A percentile compares a stretch with the other conserved stretches of the same genome.
These are phyloP conservation scores for Pterocles burchelli DNA, from an alignment of 2,113 vertebrate genomes.

Conservation along the genomic window DNA sequence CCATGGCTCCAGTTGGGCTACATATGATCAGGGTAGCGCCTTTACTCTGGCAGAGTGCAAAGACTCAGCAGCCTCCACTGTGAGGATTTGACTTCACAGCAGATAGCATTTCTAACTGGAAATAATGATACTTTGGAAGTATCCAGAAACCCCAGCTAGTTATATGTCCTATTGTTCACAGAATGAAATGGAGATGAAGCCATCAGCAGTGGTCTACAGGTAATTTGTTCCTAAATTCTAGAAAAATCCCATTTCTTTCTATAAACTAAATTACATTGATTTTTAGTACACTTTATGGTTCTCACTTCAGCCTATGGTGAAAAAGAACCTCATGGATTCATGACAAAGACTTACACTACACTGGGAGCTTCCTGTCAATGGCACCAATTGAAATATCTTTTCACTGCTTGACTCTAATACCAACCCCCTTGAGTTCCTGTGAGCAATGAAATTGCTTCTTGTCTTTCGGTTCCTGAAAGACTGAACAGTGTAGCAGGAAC, in stretches of 20 bases:
- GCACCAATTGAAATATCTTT: neutral
- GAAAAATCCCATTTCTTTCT: neutral
- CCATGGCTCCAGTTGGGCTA: conserved; percentile 46
- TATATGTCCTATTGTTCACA: neutral
- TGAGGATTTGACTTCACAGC: neutral
- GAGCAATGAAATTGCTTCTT: neutral
- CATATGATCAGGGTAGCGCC: neutral
- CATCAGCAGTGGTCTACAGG: neutral
- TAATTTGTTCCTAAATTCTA: neutral
- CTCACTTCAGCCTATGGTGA: neutral
- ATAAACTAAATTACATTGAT: neutral
- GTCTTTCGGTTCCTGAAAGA: neutral
- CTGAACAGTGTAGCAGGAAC: neutral
- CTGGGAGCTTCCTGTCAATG: neutral
- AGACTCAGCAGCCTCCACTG: neutral
- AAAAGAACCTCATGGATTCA: neutral
- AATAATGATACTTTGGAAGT: neutral
- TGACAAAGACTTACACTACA: neutral
- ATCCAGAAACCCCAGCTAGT: neutral
- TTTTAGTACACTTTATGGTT: neutral
- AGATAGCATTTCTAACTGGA: conserved; percentile 17
- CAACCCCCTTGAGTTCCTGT: neutral
- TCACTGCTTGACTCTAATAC: neutral
- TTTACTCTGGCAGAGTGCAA: neutral
- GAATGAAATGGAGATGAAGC: neutral